Evolutionary conservation across 2,113 vertebrate species (phyloP), one percentile per base, ranked within the genome.

Genomic region (Emberiza fucata): DNA sequence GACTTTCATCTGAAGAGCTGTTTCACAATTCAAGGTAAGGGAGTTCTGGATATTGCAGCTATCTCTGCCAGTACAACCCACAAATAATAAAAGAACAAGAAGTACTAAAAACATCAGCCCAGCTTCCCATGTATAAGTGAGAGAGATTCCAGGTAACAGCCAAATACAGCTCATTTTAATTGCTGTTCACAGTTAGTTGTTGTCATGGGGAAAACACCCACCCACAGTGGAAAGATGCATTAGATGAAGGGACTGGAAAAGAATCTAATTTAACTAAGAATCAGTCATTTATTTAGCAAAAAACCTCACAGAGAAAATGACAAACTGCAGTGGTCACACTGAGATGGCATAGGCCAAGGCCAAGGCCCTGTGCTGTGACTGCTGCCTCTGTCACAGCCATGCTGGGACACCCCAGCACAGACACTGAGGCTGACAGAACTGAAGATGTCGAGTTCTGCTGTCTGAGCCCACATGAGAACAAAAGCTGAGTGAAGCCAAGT

Each of bases 291-390:
- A 8, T 60, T 72, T 64, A 79, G 40, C 35, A 22, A 54, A 60
- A n/a, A 13, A 1, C 2, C 6, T 25, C 8, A 39, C 21, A 21
- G 0, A 81, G 33, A 51, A 69, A 35, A 42, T 50, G 25, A 82
- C 25, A 69, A 54, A 83, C 27, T 77, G 35, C 50, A 54, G 35
- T 35, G 33, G 54, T 66, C 54, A 51, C 37, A 76, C 31, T 28
- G 40, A 85, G 66, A 21, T 21, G 39, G 37, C 17, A 1, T 6
- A 87, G 53, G 48, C 50, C 11, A 42, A 57, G 53, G 47, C 37
- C 79, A 71, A 65, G 33, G 50, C 50, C 37, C 19, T 25, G 8
- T 29, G 24, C 33, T 39, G 12, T 37, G 53, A 31, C 15, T 86
- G 54, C 45, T 44, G 37, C 31, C 61, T 85, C 23, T 70, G 63